Base-by-base conservation (phyloP, 1,140 invertebrate species). In the Caenorhabditis brenneri region DNA sequence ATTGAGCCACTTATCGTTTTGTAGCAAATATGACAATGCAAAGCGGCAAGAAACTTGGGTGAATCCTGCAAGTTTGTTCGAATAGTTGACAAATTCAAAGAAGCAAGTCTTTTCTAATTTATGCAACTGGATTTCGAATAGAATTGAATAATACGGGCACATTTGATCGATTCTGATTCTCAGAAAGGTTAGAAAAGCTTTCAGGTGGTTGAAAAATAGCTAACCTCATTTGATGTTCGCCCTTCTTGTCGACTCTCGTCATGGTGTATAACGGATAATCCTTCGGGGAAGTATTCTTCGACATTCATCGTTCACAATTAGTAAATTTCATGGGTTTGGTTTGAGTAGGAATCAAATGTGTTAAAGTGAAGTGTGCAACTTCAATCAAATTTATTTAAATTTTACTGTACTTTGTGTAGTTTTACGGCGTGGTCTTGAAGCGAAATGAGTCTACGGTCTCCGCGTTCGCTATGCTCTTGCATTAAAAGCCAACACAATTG, bases 1-100 rank as follows among this genome's bases (percentile, higher is more conserved):
- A 74, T 74, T 12, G 33, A 3, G 7, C 22, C 19, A 15, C 22
- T 74, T 0, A 74, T 74, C 6, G 9, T 74, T 74, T 42, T 42
- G 29, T 74, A 74, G 65, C 65, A 74, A 46, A 74, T 74, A 46
- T 74, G 65, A 74, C 65, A 74, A 46, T 74, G 65, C 19, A 74
- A 5, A 12, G 36, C 65, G n/a, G 19, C 36, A 12, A 36, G 65
- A 24, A 65, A 36, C 15, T 42, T 42, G 1, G 15, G n/a, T 24
- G 65, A 10, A 9, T 24, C 65, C 36, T 74, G 36, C 5, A 74
- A 74, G 15, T 65, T 65, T 19, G 15, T 27, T 36, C 9, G n/a
- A 29, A 55, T 27, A 27, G 53, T 10, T n/a, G 7, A 51, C n/a
- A 16, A n/a, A n/a, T n/a, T n/a, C n/a, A n/a, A n/a, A n/a, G n/a